Base-by-base conservation (phyloP, 1,140 invertebrate genomes). In the Caenorhabditis tropicalis region DNA sequence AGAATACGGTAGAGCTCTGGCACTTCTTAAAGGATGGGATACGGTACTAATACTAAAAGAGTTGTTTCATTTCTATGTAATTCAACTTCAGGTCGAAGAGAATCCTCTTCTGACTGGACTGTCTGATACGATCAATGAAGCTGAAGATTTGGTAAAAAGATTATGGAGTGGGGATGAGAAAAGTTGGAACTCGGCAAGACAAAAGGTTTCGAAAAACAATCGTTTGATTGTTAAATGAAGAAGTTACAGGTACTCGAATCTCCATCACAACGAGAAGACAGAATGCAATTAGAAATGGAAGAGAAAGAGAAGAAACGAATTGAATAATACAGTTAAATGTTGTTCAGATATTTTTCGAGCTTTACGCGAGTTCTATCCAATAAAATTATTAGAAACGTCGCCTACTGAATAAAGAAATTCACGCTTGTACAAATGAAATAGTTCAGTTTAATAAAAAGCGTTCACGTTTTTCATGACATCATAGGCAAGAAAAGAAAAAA, bases 1-100 rank as follows among this genome's bases (percentile, higher is more conserved):
- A 24, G 91, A 93, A 74, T 84, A 91, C 74, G 88, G 82, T 58
- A 65, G 84, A 48, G 82, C 89, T n/a, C 29, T 90, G 82, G 83
- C 56, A 81, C 80, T 88, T 21, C 39, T 88, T 4, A 29, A 82
- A 27, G 53, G 56, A 31, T 88, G 79, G 58, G 87, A 88, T 81
- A 82, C 82, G 33, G 43, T 87, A 24, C n/a, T n/a, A n/a, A n/a
- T n/a, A n/a, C n/a, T n/a, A n/a, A n/a, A n/a, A n/a, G n/a, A n/a
- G n/a, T n/a, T n/a, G n/a, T n/a, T n/a, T n/a, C n/a, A n/a, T n/a
- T n/a, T n/a, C n/a, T n/a, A n/a, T n/a, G n/a, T n/a, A n/a, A n/a
- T n/a, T n/a, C n/a, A n/a, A n/a, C n/a, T 74, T 74, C 19, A 74
- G 65, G 65, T 74, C 21, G 87, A 86, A 10, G 87, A 87, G 60